Conservation (phyloP, 2,797 vertebrate genomes). For the Sparus aurata region DNA sequence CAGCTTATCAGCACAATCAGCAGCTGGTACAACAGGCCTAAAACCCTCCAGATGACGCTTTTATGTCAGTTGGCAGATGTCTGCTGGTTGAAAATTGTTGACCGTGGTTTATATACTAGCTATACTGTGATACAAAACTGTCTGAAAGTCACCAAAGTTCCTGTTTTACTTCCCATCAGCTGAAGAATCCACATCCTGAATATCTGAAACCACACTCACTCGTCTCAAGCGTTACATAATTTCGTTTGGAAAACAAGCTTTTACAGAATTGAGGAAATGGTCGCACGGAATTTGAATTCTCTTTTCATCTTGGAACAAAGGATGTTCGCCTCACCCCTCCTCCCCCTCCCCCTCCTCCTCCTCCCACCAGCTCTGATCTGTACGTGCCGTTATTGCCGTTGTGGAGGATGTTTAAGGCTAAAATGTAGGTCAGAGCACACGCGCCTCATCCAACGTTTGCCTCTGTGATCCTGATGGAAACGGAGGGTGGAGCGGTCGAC, state of each 20-base stretch:
- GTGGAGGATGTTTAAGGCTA: conserved; percentile 10
- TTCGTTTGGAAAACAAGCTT: neutral
- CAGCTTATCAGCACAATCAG: too few species aligned
- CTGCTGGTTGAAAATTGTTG: too few species aligned
- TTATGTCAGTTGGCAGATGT: too few species aligned
- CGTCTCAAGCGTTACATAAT: neutral
- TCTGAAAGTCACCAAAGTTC: too few species aligned
- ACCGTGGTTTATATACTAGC: too few species aligned
- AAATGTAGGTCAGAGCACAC: conserved; percentile 51
- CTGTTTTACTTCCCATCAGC: neutral
- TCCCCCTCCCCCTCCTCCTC: neutral
- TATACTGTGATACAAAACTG: too few species aligned
- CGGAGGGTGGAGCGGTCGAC: neutral
- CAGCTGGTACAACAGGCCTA: too few species aligned
- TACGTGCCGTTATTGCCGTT: neutral
- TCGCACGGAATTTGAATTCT: neutral
- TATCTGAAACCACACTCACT: neutral
- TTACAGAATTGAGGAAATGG: neutral
- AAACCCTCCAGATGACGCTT: too few species aligned
- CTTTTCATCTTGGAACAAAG: neutral
- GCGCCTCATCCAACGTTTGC: neutral
- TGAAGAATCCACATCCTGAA: neutral
- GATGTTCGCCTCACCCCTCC: neutral
- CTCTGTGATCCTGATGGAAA: neutral
- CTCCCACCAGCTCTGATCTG: neutral